These are phyloP conservation scores for Andrena chrysosceles DNA, from an alignment of 2,888 invertebrate species.

Conservation along the genomic window DNA sequence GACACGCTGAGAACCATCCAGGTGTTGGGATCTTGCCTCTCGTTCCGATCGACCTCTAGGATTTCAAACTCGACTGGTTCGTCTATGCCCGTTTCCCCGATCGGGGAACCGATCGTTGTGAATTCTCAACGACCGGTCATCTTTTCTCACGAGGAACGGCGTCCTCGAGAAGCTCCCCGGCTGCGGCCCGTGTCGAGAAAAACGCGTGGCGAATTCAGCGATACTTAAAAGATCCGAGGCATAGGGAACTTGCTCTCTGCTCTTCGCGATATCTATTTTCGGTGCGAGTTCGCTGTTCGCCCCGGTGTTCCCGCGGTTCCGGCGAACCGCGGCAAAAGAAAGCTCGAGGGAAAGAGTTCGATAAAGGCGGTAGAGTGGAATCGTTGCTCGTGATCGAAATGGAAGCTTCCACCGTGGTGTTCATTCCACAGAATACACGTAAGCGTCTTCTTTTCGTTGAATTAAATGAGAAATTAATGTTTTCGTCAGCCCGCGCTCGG, in stretches of 20 bases:
- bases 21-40: not conserved
- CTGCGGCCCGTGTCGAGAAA: not conserved
- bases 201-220: slow-evolving; percentile 21
- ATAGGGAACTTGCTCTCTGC: slow-evolving; percentile 42
- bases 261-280: slow-evolving; percentile 67
- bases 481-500: not conserved
- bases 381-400: slow-evolving; percentile 61
- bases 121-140: not conserved
- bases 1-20: not conserved
- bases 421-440: slow-evolving; percentile 76
- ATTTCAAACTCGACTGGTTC: not conserved
- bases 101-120: not conserved
- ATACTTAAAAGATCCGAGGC: slow-evolving; percentile 42
- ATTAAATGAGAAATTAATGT: not conserved
- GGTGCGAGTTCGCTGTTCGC: slow-evolving; percentile 31
- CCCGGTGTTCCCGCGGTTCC: slow-evolving; percentile 28
- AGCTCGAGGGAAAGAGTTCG: slow-evolving; percentile 43
- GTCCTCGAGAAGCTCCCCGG: not conserved
- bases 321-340: slow-evolving; percentile 12
- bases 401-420: slow-evolving; percentile 74
- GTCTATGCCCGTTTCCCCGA: not conserved
- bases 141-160: not conserved
- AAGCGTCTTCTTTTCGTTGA: slow-evolving; percentile 58
- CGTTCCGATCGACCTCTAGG: not conserved
- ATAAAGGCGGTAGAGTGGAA: slow-evolving; percentile 26